Percentiles rank a stretch among this genome's conserved stretches.
phyloP scores from a whole-genome alignment of 2,113 vertebrate species.

The Empidonax traillii region DNA sequence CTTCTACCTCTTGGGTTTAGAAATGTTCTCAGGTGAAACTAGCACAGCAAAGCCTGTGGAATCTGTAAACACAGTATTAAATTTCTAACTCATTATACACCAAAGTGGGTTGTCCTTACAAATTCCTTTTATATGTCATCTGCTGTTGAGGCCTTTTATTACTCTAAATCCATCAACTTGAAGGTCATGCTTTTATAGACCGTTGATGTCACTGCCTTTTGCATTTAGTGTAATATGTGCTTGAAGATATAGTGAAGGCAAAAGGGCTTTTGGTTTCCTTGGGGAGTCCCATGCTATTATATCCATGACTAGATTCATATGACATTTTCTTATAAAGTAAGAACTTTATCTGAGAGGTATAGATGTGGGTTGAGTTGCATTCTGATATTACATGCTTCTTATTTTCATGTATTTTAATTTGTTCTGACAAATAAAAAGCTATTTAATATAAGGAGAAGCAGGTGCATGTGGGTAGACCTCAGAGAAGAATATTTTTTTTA shows the following conservation, averaged over 20 bases:
- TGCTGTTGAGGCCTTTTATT: slow-evolving; percentile 73
- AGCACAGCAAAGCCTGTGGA: background rate
- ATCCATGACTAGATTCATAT: slow-evolving; percentile 43
- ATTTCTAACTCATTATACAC: slow-evolving; percentile 40
- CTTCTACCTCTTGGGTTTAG: background rate
- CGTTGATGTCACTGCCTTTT: slow-evolving; percentile 74
- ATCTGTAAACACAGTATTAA: slow-evolving; percentile 45
- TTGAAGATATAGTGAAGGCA: slow-evolving; percentile 57
- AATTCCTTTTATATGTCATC: slow-evolving; percentile 66
- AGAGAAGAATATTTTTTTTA: background rate
- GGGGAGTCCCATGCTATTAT: slow-evolving; percentile 40
- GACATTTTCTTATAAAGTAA: slow-evolving; percentile 54
- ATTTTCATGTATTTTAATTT: slow-evolving; percentile 42
- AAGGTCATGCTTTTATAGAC: slow-evolving; percentile 78
- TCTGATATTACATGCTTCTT: slow-evolving; percentile 32
- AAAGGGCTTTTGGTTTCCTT: slow-evolving; percentile 71
- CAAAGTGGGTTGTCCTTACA: slow-evolving; percentile 61
- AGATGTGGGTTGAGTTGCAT: slow-evolving; percentile 41
- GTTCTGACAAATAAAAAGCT: slow-evolving; percentile 20
- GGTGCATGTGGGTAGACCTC: background rate
- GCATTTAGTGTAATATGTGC: slow-evolving; percentile 48
- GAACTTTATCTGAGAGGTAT: slow-evolving; percentile 36
- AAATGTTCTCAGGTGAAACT: background rate
- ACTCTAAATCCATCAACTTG: slow-evolving; percentile 69
- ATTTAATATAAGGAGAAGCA: background rate